These are phyloP conservation scores for Oxyteleia sp. DNA, from an alignment of 2,888 invertebrate genomes.

Conservation along the genomic window DNA sequence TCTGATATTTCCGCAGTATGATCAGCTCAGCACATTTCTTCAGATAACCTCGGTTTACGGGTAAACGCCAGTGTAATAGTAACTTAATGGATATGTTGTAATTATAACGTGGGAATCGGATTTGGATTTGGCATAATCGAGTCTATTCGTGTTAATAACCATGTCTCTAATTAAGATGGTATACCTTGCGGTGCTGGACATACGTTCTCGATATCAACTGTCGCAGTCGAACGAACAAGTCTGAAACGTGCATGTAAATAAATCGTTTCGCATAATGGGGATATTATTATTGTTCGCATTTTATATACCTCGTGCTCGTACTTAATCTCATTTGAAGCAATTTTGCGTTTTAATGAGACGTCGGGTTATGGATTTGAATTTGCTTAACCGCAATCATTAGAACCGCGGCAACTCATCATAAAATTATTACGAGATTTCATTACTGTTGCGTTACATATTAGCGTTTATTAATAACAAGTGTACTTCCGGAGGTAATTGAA, in stretches of 20 bases:
- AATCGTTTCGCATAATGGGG: slow-evolving; percentile 26
- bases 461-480: not conserved
- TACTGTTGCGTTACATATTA: not conserved
- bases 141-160: not conserved
- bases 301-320: slow-evolving; percentile 19
- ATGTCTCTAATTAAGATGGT: slow-evolving; percentile 40
- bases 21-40: slow-evolving; percentile 19
- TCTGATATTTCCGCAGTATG: slow-evolving; percentile 11
- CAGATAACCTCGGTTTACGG: slow-evolving; percentile 11
- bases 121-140: slow-evolving; percentile 13
- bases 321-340: slow-evolving; percentile 49
- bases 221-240: slow-evolving; percentile 33
- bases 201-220: slow-evolving; percentile 32
- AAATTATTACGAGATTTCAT: slow-evolving; percentile 32
- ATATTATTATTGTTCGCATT: slow-evolving; percentile 38
- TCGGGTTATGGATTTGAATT: slow-evolving; percentile 28
- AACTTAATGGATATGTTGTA: slow-evolving; percentile 28
- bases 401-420: slow-evolving; percentile 19
- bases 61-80: slow-evolving; percentile 11
- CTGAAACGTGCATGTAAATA: slow-evolving; percentile 19
- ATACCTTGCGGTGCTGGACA: not conserved
- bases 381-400: slow-evolving; percentile 47
- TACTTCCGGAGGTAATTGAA: not conserved
- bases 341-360: slow-evolving; percentile 56
- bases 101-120: slow-evolving; percentile 39